Base-by-base conservation (phyloP, 2,888 invertebrate genomes). In the Agonopterix arenella region DNA sequence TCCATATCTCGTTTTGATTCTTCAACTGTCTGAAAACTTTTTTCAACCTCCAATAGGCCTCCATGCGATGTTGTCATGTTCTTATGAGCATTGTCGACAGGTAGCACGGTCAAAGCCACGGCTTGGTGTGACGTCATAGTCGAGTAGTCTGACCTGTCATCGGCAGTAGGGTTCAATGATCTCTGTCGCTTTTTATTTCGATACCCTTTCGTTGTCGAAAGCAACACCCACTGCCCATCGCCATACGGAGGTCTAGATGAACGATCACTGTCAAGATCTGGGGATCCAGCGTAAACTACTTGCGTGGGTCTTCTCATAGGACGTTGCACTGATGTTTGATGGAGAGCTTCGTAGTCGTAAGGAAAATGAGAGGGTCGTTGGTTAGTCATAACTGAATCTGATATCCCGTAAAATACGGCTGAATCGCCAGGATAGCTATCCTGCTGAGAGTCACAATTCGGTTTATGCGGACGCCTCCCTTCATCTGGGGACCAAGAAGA, bases 151-250 rank as follows among this genome's bases (percentile, higher is more conserved):
- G 57, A 43, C 16, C 65, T 67, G 42, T 83, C 80, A 18, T 73
- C 72, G 36, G 70, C 60, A 16, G 60, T 60, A 47, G 58, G 60
- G 47, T 73, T 79, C 7, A 86, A 60, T 10, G 89, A 85, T 58
- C 86, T 72, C 60, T 90, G 88, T 7, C 84, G 80, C 56, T 83
- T 90, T 57, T 80, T 90, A 49, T 90, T 89, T 53, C 92, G 91
- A 66, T 94, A 95, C 0, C 95, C 95, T 78, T 94, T 93, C 9
- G 95, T 95, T 3, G 94, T 94, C 0, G 94, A 94, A 7, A 95
- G 76, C 1, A 95, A 79, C 2, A 95, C 92, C 95, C 95, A 95
- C 60, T 94, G 93, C 0, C 95, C 95, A 53, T 94, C 93, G 1
- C 93, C 93, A 53, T 89, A 88, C 0, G 91, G 86, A 0, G 94